These are phyloP conservation scores for Pycnonotus jocosus DNA, from an alignment of 2,113 vertebrate genomes.

Conservation along the genomic window DNA sequence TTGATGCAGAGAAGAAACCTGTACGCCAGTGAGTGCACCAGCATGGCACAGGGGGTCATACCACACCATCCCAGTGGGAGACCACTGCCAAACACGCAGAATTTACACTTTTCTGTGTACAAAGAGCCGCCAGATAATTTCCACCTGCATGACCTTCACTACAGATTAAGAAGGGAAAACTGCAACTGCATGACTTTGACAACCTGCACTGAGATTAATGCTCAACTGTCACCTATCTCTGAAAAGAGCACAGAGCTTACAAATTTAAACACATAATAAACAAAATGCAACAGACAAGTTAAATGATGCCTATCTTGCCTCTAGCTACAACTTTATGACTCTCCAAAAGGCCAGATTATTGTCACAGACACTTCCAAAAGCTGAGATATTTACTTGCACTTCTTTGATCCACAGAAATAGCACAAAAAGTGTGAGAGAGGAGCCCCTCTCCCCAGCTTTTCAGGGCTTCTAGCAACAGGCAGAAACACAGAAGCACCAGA, in stretches of 20 bases:
- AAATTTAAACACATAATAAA: not conserved
- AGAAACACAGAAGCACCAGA: not conserved
- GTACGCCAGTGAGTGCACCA: not conserved
- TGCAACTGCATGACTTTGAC: not conserved
- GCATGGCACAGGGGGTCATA: not conserved
- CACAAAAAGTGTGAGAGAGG: not conserved
- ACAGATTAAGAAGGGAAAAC: not conserved
- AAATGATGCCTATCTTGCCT: not conserved
- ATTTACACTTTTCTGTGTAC: not conserved
- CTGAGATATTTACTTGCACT: not conserved
- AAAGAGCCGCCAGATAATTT: not conserved
- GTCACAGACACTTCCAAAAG: not conserved
- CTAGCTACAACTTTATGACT: not conserved
- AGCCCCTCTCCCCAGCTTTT: not conserved
- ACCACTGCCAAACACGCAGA: not conserved
- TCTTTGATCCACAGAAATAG: not conserved
- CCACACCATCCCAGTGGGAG: not conserved
- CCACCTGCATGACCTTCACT: not conserved
- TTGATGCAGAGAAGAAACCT: not conserved
- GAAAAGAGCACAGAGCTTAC: not conserved
- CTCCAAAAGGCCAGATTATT: not conserved
- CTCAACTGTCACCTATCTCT: not conserved
- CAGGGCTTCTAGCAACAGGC: not conserved
- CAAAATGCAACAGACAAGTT: not conserved
- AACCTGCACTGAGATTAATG: not conserved